Percentiles rank a stretch among this genome's conserved stretches.
Conservation (phyloP, 2,888 invertebrate species). For the Drosophila macrospina region DNA sequence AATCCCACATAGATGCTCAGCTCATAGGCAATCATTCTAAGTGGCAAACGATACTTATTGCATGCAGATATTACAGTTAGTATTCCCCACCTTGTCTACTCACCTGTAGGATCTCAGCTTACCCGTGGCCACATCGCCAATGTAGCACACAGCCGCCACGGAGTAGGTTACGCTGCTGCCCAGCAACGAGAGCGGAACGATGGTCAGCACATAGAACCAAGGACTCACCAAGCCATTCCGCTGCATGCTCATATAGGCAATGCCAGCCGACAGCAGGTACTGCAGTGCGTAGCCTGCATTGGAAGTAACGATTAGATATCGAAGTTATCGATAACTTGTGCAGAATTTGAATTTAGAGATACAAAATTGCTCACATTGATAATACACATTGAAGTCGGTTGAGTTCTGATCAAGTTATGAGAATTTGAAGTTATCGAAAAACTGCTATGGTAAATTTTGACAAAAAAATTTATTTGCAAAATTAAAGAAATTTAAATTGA, state of each 20-base stretch:
- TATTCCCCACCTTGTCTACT: neutral
- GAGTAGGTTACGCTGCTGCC: slow-evolving; percentile 88
- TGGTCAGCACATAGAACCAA: slow-evolving; percentile 86
- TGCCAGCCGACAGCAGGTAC: slow-evolving; percentile 68
- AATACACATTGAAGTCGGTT: too few species aligned
- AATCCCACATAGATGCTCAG: slow-evolving; percentile 87
- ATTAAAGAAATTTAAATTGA: neutral
- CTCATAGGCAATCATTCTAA: slow-evolving; percentile 88
- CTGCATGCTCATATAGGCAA: slow-evolving; percentile 67
- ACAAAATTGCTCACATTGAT: too few species aligned
- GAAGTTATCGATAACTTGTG: neutral
- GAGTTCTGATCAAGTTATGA: too few species aligned
- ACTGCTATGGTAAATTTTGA: neutral
- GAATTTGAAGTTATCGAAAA: too few species aligned
- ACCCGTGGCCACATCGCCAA: slow-evolving; percentile 88
- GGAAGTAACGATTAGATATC: neutral
- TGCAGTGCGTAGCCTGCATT: slow-evolving; percentile 77
- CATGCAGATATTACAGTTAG: neutral
- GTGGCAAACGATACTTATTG: neutral
- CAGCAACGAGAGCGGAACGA: slow-evolving; percentile 87
- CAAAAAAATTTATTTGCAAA: neutral
- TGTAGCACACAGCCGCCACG: slow-evolving; percentile 88
- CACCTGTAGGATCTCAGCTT: slow-evolving; percentile 88
- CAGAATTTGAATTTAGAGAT: too few species aligned
- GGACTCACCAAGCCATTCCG: slow-evolving; percentile 71